phyloP scores from a whole-genome alignment of 2,797 vertebrate species.

The Eulemur albifrons region DNA sequence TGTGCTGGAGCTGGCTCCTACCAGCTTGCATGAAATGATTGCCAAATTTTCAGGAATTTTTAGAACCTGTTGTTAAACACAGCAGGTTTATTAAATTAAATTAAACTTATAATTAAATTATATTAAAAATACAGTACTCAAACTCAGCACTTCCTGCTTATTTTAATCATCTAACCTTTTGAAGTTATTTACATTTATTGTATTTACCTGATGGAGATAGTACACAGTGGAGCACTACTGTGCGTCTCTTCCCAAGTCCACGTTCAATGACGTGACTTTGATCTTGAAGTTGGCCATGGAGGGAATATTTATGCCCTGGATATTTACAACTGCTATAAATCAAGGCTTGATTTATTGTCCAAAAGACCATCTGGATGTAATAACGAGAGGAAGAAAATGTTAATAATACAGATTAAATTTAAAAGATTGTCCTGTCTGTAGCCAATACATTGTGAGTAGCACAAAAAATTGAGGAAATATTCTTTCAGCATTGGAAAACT shows the following conservation, averaged over 20 bases:
- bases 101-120: background rate
- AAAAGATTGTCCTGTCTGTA: background rate
- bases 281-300: background rate
- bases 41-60: background rate
- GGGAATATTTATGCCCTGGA: background rate
- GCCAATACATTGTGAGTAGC: background rate
- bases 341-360: background rate
- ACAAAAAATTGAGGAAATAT: background rate
- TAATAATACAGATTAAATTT: constrained; percentile 4
- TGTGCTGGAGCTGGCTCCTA: background rate
- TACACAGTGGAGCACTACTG: background rate
- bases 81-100: background rate
- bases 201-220: background rate
- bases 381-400: background rate
- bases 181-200: background rate
- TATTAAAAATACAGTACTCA: background rate
- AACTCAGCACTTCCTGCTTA: background rate
- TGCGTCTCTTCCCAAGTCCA: background rate
- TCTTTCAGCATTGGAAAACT: background rate
- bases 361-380: background rate
- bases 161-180: background rate
- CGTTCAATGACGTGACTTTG: background rate
- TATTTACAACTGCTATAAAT: background rate
- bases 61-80: background rate
- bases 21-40: background rate